Evolutionary conservation across 1,140 invertebrate genomes (phyloP), one percentile per base, ranked within the genome.

Genomic region (Lasaia peninsularis): DNA sequence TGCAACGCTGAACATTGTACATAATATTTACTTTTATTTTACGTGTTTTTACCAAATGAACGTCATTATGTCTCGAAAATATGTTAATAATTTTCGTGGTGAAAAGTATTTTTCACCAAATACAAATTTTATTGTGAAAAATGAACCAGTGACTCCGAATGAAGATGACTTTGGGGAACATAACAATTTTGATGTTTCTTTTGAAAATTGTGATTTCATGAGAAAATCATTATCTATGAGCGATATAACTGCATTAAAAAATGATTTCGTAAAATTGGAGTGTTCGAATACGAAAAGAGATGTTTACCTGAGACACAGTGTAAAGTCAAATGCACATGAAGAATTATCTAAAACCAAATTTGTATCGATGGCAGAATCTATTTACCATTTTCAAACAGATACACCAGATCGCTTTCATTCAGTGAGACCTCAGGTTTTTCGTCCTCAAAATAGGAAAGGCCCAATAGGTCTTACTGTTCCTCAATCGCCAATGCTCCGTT

Each of bases 351-450:
- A 62, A 73, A 84, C 69, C 1, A 88, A 85, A 56, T 88, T 86
- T 65, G 82, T 88, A 0, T 88, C 86, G 5, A 80, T 86, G 75
- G 83, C 86, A 14, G 86, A 88, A 67, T 78, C 81, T 34, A 80
- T 88, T 34, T 88, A 86, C 56, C 86, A 80, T 58, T 88, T 67
- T 61, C 79, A 88, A 62, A 71, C 71, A 51, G 83, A 88, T 58
- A 88, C 86, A 21, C 86, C 86, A 12, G 73, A 75, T 11, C 73
- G 86, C 4, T 88, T 86, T 54, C 86, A 80, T 67, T 73, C 80
- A 1, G 62, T 58, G 12, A 70, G 70, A 21, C 72, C 77, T 0
- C 63, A 69, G 53, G 60, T 56, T 21, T 85, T 80, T 37, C 67
- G 69, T 14, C 56, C 74, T 9, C 67, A 72, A 57, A 52, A 55